Evolutionary conservation across 1,140 invertebrate genomes (phyloP), one percentile per base, ranked within the genome.

Genomic region (Cotesia glomerata): DNA sequence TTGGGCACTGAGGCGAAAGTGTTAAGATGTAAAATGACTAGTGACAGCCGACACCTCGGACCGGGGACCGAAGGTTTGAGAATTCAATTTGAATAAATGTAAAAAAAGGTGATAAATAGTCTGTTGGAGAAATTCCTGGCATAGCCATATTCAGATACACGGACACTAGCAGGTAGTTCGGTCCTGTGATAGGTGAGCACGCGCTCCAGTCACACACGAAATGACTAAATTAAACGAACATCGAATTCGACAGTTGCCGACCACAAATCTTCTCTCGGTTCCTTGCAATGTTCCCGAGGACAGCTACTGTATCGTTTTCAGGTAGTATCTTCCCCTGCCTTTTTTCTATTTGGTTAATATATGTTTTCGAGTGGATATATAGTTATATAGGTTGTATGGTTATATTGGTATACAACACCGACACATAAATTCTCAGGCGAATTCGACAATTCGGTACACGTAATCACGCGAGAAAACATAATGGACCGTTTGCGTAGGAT

Each of bases 171-270:
- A 18, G n/a, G 14, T 63, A 18, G 45, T 45, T 51, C 26, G 26
- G 26, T 26, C 26, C 18, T 51, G 7, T 49, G 14, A 32, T 45
- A 35, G 18, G 18, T 16, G 49, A 18, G 49, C 65, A 67, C 65
- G 51, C 52, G 64, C 14, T n/a, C 14, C 7, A 65, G 13, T 65
- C 36, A 14, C 36, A 14, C 39, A 52, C 54, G 67, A 67, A 74
- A 80, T 74, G 76, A 77, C 76, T 77, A 79, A 79, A 81, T 81
- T 80, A 80, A 80, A 79, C 75, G 76, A 72, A 78, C 77, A 81
- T 81, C 77, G 76, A 77, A 80, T 78, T 79, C 74, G 76, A 63
- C 32, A 32, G 56, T 35, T 56, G 49, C 14, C 54, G 16, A 63
- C 34, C 72, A 76, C 72, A 76, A 74, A 74, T 76, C 72, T 76